Conservation (phyloP, 1,140 invertebrate species). For the honey bee (Apis mellifera) region DNA sequence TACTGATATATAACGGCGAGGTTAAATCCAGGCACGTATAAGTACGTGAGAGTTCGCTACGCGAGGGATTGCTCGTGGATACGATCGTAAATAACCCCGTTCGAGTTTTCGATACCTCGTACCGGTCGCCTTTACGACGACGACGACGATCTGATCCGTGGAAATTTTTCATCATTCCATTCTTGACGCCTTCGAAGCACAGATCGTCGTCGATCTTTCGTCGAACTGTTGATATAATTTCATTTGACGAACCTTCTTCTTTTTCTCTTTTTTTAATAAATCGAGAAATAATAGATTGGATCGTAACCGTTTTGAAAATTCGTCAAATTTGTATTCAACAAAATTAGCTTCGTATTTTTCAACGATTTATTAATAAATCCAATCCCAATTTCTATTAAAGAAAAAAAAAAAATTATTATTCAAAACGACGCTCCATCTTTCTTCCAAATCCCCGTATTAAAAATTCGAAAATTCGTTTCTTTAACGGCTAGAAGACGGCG, state of each 20-base stretch:
- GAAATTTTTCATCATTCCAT: conserved; percentile 2
- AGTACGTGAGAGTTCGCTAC: conserved; percentile 59
- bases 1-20: conserved; percentile 55
- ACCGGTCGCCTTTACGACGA: not conserved
- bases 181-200: not conserved
- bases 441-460: not conserved
- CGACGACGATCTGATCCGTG: not conserved
- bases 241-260: too few relatives aligned
- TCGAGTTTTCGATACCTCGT: conserved; percentile 18
- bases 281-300: too few relatives aligned
- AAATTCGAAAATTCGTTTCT: not conserved
- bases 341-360: too few relatives aligned
- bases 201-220: too few relatives aligned
- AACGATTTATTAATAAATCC: too few relatives aligned
- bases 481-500: not conserved
- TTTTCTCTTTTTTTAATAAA: too few relatives aligned
- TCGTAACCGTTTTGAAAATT: too few relatives aligned
- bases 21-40: conserved; percentile 37
- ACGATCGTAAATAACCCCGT: conserved; percentile 56
- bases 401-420: not conserved
- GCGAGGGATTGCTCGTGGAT: conserved; percentile 57
- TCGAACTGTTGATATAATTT: too few relatives aligned
- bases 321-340: too few relatives aligned
- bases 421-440: not conserved
- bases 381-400: too few relatives aligned